Evolutionary conservation across 2,113 vertebrate genomes (phyloP).

Genomic region (Oxygymnocypris stewartii): DNA sequence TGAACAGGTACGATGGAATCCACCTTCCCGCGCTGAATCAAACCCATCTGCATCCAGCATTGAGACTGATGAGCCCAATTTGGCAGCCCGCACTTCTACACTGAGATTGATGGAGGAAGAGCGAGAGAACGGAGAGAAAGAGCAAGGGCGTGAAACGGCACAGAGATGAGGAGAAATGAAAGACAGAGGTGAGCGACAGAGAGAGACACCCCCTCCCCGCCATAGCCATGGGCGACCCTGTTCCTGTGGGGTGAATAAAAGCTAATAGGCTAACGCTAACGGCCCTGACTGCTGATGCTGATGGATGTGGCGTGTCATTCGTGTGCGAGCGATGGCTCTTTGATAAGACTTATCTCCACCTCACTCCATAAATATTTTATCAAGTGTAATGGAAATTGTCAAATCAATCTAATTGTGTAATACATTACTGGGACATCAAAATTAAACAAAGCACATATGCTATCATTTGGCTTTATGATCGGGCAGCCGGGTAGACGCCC

Average conservation of each 20-base stretch:
- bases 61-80: constrained; percentile 99
- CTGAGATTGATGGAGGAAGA: constrained; percentile 94
- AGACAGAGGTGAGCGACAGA: neutral
- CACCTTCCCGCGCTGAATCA: constrained; percentile 96
- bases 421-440: constrained; percentile 99
- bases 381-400: constrained; percentile 99
- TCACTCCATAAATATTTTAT: constrained; percentile 99
- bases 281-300: constrained; percentile 90
- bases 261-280: constrained; percentile 95
- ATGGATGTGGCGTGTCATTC: constrained; percentile 95
- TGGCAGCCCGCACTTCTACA: constrained; percentile 98
- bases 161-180: constrained; percentile 27
- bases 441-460: constrained; percentile 99
- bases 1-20: constrained; percentile 60
- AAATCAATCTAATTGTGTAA: constrained; percentile 99
- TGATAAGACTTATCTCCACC: constrained; percentile 99
- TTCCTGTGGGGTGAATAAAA: constrained; percentile 86
- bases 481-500: constrained; percentile 86
- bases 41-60: constrained; percentile 99
- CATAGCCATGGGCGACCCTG: constrained; percentile 41
- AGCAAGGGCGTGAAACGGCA: constrained; percentile 15
- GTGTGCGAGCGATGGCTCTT: constrained; percentile 92
- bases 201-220: constrained; percentile 1
- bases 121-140: constrained; percentile 14
- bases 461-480: constrained; percentile 99